Conservation (phyloP, 2,888 invertebrate genomes). For the Cryptus armator region DNA sequence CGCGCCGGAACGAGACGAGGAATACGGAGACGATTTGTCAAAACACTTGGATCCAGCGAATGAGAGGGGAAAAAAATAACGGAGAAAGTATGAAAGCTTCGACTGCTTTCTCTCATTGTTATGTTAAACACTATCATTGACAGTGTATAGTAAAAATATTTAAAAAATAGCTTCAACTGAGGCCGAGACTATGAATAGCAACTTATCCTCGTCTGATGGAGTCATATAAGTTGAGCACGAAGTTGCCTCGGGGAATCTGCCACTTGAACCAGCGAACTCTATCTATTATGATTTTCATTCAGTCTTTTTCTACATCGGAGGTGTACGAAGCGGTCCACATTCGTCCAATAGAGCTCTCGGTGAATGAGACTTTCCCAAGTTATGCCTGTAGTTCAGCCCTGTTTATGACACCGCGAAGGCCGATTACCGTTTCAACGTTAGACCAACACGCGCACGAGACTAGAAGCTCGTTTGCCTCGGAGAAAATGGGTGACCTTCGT, state of each 20-base stretch:
- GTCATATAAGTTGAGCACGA: slow-evolving; percentile 69
- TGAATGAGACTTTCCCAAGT: slow-evolving; percentile 72
- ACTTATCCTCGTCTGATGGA: slow-evolving; percentile 73
- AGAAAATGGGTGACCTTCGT: slow-evolving; percentile 58
- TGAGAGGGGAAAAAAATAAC: slow-evolving; percentile 4
- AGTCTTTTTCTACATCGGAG: slow-evolving; percentile 18
- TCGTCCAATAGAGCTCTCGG: slow-evolving; percentile 71
- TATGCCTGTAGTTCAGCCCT: slow-evolving; percentile 76
- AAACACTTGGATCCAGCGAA: slow-evolving; percentile 73
- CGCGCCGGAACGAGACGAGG: slow-evolving; percentile 73
- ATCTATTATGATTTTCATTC: slow-evolving; percentile 58
- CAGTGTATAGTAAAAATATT: no score
- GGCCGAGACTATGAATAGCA: slow-evolving; percentile 24
- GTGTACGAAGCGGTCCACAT: neutral
- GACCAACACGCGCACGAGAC: neutral
- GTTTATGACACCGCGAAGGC: slow-evolving; percentile 82
- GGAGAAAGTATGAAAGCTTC: neutral
- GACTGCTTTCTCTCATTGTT: slow-evolving; percentile 77
- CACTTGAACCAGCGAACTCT: slow-evolving; percentile 80
- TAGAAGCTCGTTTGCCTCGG: slow-evolving; percentile 55
- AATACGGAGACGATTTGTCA: slow-evolving; percentile 81
- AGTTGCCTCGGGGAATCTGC: slow-evolving; percentile 74
- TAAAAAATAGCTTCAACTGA: no score
- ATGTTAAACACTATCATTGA: slow-evolving; percentile 74
- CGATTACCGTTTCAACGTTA: slow-evolving; percentile 76